phyloP scores from a whole-genome alignment of 2,797 vertebrate genomes.

The Loriculus beryllinus region DNA sequence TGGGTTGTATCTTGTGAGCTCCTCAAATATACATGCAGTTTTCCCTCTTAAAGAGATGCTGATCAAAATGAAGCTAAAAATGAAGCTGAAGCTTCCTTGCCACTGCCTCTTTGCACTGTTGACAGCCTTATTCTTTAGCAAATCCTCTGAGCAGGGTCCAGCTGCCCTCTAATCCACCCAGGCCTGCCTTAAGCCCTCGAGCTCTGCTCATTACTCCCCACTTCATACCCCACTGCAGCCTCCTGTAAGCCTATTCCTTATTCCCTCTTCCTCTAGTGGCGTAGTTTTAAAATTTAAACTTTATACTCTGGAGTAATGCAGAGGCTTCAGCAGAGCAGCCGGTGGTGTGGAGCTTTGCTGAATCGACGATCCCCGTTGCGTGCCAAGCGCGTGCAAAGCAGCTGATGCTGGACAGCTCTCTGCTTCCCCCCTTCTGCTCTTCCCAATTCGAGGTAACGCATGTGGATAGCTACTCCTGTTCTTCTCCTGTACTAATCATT shows the following conservation, averaged over 20 bases:
- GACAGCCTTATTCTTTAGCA: background rate
- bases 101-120: background rate
- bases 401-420: background rate
- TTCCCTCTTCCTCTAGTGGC: background rate
- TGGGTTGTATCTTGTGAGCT: background rate
- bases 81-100: background rate
- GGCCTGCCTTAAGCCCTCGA: background rate
- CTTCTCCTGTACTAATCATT: background rate
- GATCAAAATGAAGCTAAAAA: background rate
- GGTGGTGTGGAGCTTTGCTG: background rate
- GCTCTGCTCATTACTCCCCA: background rate
- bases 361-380: background rate
- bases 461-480: background rate
- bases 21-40: background rate
- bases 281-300: background rate
- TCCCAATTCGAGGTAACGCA: accelerated
- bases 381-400: background rate
- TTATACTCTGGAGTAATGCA: background rate
- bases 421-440: accelerated
- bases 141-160: background rate
- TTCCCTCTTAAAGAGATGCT: background rate
- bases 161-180: background rate
- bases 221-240: accelerated
- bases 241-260: background rate
- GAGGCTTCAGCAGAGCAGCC: background rate